Evolutionary conservation across 2,888 invertebrate species (phyloP).

Genomic region (Meteorus cinctellus): DNA sequence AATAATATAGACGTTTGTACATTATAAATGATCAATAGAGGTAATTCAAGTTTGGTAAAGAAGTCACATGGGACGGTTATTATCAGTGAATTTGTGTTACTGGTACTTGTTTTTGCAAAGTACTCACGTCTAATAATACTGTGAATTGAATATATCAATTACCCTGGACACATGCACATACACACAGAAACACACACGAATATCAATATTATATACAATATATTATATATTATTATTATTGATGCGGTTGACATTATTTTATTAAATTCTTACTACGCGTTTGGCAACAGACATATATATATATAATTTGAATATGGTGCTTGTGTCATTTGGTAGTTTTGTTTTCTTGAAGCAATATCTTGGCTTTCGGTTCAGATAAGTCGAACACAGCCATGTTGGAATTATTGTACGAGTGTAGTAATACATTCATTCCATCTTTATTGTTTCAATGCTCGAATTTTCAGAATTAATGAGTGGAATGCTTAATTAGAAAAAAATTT

Average conservation of each 20-base stretch:
- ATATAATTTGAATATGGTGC: slow-evolving; percentile 37
- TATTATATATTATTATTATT: slow-evolving; percentile 54
- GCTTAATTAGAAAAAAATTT: background rate
- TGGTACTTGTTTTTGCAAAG: slow-evolving; percentile 57
- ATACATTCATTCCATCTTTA: background rate
- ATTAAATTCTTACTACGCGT: slow-evolving; percentile 57
- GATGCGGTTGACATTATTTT: slow-evolving; percentile 61
- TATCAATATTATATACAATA: slow-evolving; percentile 50
- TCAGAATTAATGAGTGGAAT: background rate
- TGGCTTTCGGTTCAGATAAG: background rate
- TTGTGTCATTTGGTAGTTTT: slow-evolving; percentile 16
- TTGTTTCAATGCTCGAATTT: background rate
- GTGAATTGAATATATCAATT: slow-evolving; percentile 11
- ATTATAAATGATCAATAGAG: slow-evolving; percentile 52
- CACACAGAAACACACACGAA: background rate
- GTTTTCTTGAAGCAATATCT: background rate
- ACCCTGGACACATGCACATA: background rate
- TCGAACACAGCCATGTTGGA: background rate
- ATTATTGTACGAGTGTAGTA: background rate
- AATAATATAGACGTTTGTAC: slow-evolving; percentile 50
- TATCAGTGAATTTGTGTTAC: slow-evolving; percentile 56
- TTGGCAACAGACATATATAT: slow-evolving; percentile 49
- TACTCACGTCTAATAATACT: slow-evolving; percentile 54
- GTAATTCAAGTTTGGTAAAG: slow-evolving; percentile 35
- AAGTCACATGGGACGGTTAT: slow-evolving; percentile 47